Conservation (phyloP, 2,797 vertebrate genomes). For the Eulemur albifrons region DNA sequence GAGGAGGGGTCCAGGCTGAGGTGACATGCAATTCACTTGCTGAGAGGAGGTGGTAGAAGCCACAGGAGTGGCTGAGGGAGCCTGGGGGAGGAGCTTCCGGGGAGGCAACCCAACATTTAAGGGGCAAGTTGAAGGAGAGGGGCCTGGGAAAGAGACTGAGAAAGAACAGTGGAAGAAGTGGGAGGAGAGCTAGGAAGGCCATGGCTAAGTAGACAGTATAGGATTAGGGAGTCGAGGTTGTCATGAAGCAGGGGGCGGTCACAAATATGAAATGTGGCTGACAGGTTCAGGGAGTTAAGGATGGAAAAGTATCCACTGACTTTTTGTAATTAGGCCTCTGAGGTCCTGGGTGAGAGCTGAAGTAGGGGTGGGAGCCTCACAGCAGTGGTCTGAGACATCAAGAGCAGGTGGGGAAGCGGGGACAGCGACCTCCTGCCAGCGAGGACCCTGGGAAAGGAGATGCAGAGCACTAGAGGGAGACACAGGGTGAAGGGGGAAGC, state of each 20-base stretch:
- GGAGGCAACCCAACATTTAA: background rate
- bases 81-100: background rate
- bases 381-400: background rate
- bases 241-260: background rate
- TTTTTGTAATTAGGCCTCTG: background rate
- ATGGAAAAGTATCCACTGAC: background rate
- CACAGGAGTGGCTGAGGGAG: background rate
- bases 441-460: constrained; percentile 7
- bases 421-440: background rate
- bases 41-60: background rate
- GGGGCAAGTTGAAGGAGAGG: background rate
- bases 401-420: background rate
- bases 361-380: background rate
- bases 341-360: background rate
- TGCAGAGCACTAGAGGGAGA: constrained; percentile 16
- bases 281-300: background rate
- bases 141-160: background rate
- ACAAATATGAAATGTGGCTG: background rate
- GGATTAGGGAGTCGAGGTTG: background rate
- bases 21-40: background rate
- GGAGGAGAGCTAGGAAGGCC: background rate
- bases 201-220: background rate
- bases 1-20: background rate
- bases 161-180: background rate
- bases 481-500: background rate